Evolutionary conservation across 2,888 invertebrate genomes (phyloP).

Genomic region (Linnaemya vulpina): DNA sequence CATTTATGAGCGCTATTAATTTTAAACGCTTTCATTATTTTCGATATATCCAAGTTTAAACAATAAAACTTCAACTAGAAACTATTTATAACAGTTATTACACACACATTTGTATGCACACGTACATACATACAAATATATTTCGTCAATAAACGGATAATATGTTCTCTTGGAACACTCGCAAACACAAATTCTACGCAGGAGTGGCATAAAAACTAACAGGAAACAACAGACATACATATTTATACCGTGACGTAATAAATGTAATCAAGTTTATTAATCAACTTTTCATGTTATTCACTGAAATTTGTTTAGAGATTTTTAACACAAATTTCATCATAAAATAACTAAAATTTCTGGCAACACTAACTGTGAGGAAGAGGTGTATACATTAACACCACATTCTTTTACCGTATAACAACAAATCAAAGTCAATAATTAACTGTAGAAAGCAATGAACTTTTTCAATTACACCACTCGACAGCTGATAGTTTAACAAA

Average conservation of each 20-base stretch:
- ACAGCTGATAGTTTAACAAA: constrained; percentile 28
- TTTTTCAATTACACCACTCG: constrained; percentile 31
- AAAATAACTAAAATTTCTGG: constrained; percentile 35
- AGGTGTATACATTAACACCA: constrained; percentile 7
- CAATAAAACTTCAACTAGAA: neutral
- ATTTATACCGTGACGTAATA: constrained; percentile 2
- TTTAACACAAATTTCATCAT: neutral
- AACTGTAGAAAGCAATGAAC: constrained; percentile 53
- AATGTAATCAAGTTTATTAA: neutral
- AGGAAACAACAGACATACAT: neutral
- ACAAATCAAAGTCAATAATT: constrained; percentile 65
- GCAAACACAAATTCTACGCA: neutral
- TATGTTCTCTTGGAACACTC: neutral
- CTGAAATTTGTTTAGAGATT: neutral
- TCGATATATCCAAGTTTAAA: neutral
- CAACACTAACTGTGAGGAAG: constrained; percentile 26
- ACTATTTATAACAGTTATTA: neutral
- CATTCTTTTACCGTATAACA: constrained; percentile 33
- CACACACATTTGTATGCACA: too few relatives aligned
- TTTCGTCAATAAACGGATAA: neutral
- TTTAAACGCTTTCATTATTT: neutral
- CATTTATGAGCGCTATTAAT: neutral
- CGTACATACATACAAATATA: neutral
- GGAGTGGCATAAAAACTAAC: neutral
- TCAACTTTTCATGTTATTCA: neutral